Evolutionary conservation across 2,113 vertebrate species (phyloP).

Genomic region (Lagenorhynchus albirostris): DNA sequence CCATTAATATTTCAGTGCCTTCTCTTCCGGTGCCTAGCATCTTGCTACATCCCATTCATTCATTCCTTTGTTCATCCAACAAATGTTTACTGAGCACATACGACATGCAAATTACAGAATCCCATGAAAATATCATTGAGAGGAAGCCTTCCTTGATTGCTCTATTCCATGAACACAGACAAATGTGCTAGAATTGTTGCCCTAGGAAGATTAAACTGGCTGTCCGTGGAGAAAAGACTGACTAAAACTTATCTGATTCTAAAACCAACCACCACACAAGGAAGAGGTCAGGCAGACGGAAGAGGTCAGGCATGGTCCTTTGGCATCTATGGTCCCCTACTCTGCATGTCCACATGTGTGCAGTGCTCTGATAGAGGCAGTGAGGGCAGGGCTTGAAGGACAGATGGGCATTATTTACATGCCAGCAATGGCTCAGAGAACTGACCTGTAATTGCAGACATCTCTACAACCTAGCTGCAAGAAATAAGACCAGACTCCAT

Average conservation of each 20-base stretch:
- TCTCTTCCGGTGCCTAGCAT: not conserved
- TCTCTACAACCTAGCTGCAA: not conserved
- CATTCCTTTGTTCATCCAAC: not conserved
- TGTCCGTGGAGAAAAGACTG: not conserved
- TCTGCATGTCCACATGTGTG: fast-evolving
- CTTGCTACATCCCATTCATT: not conserved
- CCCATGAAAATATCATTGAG: not conserved
- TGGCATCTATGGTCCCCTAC: fast-evolving
- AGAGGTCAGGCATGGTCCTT: not conserved
- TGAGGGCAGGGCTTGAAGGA: not conserved
- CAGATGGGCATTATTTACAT: not conserved
- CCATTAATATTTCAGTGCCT: not conserved
- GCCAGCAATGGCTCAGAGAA: not conserved
- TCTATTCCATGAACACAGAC: not conserved
- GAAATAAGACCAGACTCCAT: not conserved
- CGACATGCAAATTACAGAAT: not conserved
- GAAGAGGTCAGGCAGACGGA: not conserved
- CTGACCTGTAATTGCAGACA: not conserved
- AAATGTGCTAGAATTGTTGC: not conserved
- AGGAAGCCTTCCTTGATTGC: not conserved
- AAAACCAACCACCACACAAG: not conserved
- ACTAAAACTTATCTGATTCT: not conserved
- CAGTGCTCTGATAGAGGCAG: not conserved
- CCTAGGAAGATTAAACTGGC: not conserved
- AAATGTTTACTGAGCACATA: not conserved